A percentile compares a stretch with the other conserved stretches of the same genome.
These are phyloP conservation scores for Gorsachius goisagi DNA, from an alignment of 2,113 vertebrate genomes.

Conservation along the genomic window DNA sequence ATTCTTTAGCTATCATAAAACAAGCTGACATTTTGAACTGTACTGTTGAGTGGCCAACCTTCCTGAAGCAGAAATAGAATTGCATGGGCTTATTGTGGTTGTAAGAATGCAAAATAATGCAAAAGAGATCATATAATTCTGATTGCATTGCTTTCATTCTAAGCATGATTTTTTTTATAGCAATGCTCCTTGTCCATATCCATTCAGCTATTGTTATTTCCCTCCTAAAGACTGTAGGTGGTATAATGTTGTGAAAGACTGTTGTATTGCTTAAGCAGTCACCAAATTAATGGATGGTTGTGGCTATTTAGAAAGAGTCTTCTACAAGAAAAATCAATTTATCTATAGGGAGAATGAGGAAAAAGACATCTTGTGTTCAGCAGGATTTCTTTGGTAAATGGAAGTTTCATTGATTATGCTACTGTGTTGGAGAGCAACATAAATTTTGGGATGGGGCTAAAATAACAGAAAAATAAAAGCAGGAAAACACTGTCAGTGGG, in stretches of 20 bases:
- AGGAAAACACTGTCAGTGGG: neutral
- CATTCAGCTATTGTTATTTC: neutral
- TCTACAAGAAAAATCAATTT: neutral
- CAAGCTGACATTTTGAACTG: neutral
- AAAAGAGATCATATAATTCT: neutral
- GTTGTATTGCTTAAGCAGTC: neutral
- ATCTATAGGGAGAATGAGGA: neutral
- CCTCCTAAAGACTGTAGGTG: neutral
- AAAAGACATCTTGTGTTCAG: neutral
- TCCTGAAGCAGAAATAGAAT: neutral
- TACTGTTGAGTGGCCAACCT: neutral
- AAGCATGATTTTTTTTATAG: neutral
- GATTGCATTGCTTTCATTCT: neutral
- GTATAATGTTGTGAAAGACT: neutral
- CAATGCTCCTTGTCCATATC: neutral
- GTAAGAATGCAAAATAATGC: neutral
- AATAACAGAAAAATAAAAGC: neutral
- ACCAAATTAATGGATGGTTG: neutral
- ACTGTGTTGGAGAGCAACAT: neutral
- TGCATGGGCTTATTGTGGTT: neutral
- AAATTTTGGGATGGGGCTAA: neutral
- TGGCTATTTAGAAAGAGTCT: neutral
- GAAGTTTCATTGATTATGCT: neutral
- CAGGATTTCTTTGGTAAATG: neutral
- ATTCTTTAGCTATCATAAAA: neutral